Evolutionary conservation across 2,888 invertebrate genomes (phyloP).

Genomic region (Drosophila pseudotalamancana): DNA sequence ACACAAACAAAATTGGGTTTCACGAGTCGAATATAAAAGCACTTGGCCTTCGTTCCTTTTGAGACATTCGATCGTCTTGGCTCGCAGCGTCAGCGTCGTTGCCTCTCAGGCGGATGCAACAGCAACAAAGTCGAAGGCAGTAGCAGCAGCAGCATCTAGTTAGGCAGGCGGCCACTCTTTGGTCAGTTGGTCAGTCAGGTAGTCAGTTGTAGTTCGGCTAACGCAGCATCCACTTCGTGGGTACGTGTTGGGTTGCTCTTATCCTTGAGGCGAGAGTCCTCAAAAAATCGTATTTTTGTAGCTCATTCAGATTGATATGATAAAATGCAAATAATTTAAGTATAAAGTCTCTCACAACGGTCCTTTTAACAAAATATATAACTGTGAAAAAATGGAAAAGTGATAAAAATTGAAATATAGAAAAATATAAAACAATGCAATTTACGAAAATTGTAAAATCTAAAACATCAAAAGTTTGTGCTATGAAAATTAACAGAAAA

Average conservation of each 20-base stretch:
- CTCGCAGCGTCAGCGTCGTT: slow-evolving; percentile 58
- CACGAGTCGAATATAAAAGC: slow-evolving; percentile 80
- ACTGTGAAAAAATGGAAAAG: background rate
- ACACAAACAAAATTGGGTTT: slow-evolving; percentile 49
- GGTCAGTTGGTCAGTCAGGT: slow-evolving; percentile 62
- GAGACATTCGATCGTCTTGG: slow-evolving; percentile 82
- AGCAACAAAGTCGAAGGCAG: slow-evolving; percentile 27
- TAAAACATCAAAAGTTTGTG: background rate
- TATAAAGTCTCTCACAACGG: too few relatives aligned
- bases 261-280: slow-evolving; percentile 1
- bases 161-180: slow-evolving; percentile 38
- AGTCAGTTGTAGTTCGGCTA: slow-evolving; percentile 53
- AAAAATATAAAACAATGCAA: background rate
- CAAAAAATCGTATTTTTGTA: background rate
- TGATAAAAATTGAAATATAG: background rate
- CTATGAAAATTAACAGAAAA: background rate
- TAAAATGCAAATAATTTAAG: background rate
- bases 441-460: background rate
- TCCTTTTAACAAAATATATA: too few relatives aligned
- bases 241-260: slow-evolving; percentile 33
- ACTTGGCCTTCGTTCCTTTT: slow-evolving; percentile 81
- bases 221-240: slow-evolving; percentile 43
- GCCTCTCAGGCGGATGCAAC: slow-evolving; percentile 44
- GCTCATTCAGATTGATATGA: background rate
- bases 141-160: slow-evolving; percentile 37